phyloP scores from a whole-genome alignment of 2,888 invertebrate genomes.

The Cotesia congregata region DNA sequence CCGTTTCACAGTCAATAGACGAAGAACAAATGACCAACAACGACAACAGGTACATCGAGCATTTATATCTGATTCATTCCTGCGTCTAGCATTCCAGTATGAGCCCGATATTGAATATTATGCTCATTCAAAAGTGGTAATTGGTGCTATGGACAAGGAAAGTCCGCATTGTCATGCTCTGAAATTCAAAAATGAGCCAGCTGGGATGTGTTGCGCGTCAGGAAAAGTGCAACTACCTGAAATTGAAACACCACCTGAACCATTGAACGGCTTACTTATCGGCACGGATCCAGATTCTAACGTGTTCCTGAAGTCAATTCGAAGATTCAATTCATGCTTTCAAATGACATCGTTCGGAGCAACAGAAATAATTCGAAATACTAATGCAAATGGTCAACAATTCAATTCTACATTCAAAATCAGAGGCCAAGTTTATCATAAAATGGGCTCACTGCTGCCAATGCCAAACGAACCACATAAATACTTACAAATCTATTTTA shows the following conservation, averaged over 20 bases:
- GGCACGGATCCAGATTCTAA: constrained; percentile 50
- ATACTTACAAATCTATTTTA: constrained; percentile 50
- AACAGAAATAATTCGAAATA: constrained; percentile 24
- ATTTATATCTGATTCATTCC: no score
- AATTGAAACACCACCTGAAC: constrained; percentile 44
- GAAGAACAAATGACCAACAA: constrained; percentile 6
- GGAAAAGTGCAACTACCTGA: constrained; percentile 49
- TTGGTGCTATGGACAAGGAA: constrained; percentile 35
- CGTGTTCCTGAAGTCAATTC: constrained; percentile 53
- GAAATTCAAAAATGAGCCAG: no score
- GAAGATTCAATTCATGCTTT: constrained; percentile 50
- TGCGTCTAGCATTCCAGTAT: not conserved
- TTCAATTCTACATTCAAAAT: constrained; percentile 26
- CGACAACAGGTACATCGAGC: no score
- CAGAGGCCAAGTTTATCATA: constrained; percentile 30
- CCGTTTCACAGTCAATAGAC: constrained; percentile 11
- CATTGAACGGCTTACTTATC: constrained; percentile 48
- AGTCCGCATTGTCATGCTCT: constrained; percentile 7
- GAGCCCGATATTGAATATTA: constrained; percentile 53
- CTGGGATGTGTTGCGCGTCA: constrained; percentile 37
- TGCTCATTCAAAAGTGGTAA: constrained; percentile 38
- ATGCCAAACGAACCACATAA: constrained; percentile 21
- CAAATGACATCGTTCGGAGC: constrained; percentile 28
- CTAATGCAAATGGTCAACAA: constrained; percentile 8
- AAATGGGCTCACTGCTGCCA: constrained; percentile 30